Conservation (phyloP, 2,888 invertebrate species). For the Calameuta idolon region DNA sequence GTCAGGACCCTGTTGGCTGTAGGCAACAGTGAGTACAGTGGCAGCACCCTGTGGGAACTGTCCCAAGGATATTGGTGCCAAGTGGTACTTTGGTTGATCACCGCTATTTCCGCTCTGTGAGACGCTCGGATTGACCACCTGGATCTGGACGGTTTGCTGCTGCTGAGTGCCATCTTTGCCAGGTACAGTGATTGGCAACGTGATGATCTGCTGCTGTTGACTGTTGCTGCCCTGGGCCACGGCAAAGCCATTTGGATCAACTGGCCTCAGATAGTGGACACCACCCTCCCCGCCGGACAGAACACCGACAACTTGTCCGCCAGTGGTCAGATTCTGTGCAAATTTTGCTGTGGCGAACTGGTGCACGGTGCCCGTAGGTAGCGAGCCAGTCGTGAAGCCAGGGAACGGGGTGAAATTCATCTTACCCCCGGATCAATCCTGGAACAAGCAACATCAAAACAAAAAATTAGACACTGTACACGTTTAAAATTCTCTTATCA, state of each 20-base stretch:
- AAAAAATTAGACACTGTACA: constrained; percentile 32
- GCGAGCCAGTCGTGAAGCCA: constrained; percentile 72
- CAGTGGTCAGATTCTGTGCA: constrained; percentile 77
- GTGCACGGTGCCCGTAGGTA: constrained; percentile 73
- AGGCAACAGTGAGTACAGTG: constrained; percentile 81
- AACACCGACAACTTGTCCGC: constrained; percentile 79
- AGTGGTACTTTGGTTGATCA: constrained; percentile 79
- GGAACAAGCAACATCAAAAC: constrained; percentile 19
- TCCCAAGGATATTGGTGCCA: constrained; percentile 80
- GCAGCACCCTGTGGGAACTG: constrained; percentile 79
- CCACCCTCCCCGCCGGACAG: constrained; percentile 79
- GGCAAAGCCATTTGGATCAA: constrained; percentile 70
- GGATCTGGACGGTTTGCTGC: constrained; percentile 80
- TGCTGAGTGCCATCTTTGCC: constrained; percentile 81
- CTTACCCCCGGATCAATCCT: constrained; percentile 50
- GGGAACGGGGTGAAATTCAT: constrained; percentile 86
- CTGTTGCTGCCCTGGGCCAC: constrained; percentile 61
- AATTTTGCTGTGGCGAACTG: constrained; percentile 77
- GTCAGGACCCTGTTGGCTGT: constrained; percentile 73
- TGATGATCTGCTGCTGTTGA: constrained; percentile 77
- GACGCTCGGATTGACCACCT: constrained; percentile 75
- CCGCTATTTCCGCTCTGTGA: constrained; percentile 68
- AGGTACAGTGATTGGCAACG: constrained; percentile 83
- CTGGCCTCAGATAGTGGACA: constrained; percentile 79
- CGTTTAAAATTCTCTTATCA: constrained; percentile 32